Evolutionary conservation across 2,888 invertebrate genomes (phyloP), one percentile per base, ranked within the genome.

Genomic region (Scotopteryx bipunctaria): DNA sequence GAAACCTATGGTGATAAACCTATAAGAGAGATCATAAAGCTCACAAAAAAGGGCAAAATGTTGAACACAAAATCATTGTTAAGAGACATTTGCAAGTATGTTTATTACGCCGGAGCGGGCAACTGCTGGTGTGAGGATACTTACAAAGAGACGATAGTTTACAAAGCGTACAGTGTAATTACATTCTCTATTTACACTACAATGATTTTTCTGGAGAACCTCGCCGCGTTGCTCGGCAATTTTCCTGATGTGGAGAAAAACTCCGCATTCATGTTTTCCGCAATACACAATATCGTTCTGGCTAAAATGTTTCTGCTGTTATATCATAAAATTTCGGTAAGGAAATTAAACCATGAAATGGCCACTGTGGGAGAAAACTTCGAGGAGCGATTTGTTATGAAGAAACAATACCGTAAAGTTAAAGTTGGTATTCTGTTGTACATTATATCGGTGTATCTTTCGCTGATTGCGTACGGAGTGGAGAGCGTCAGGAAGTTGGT

Each of bases 231-330:
- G 25, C 75, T 79, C 55, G 86, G 84, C 2, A 67, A 69, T 38
- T 87, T 86, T 52, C 86, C 86, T 17, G 73, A 79, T 59, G 81
- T 85, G 25, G 87, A 87, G 64, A 84, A 83, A 66, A 83, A 84
- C 48, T 86, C 86, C n/a, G 80, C 85, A 8, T 73, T 81, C 40
- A 89, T 86, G 85, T 87, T 87, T 56, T 69, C 83, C 3, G 85
- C 84, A 8, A 83, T 86, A 57, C 87, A 88, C 62, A 79, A 82
- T 54, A 86, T 86, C 45, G 83, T 89, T 15, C 71, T 86, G 3
- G 63, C 73, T 29, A 87, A 87, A 74, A 85, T 85, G 81, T 81
- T 74, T 56, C 68, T 86, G 36, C 51, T 86, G 33, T 65, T 83
- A 48, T 85, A 81, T 61, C 73, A 85, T 64, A 87, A 86, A 66